Conservation (phyloP, 2,113 vertebrate genomes). For the Ariopsis seemanni region DNA sequence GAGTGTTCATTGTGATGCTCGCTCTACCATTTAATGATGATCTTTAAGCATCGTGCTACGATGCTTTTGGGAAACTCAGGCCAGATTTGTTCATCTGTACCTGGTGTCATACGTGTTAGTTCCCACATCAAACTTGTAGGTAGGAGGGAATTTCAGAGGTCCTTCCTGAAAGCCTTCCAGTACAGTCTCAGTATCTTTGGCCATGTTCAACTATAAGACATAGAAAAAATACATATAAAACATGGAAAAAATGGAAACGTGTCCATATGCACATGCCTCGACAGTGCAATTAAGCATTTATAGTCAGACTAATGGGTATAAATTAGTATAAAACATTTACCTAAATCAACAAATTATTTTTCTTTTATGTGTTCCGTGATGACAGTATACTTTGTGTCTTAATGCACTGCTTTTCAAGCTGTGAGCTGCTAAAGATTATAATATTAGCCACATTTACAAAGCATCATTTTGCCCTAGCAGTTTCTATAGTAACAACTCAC, state of each 20-base stretch:
- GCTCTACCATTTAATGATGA: no score
- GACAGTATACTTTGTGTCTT: not conserved
- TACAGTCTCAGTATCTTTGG: conserved; percentile 87
- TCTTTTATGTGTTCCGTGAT: not conserved
- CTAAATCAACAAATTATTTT: not conserved
- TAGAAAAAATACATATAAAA: not conserved
- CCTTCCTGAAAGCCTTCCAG: conserved; percentile 92
- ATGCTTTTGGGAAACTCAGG: no score
- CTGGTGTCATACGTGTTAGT: conserved; percentile 96
- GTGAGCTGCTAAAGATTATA: not conserved
- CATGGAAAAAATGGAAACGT: not conserved
- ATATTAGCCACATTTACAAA: not conserved
- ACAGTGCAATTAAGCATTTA: not conserved
- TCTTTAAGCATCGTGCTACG: no score
- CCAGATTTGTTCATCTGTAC: conserved; percentile 60
- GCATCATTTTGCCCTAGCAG: not conserved
- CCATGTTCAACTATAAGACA: conserved; percentile 86
- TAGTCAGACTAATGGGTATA: not conserved
- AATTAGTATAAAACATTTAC: not conserved
- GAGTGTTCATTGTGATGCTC: no score
- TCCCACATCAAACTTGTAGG: conserved; percentile 97
- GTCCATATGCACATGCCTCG: not conserved
- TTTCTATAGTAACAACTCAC: conserved; percentile 3
- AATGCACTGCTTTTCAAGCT: not conserved
- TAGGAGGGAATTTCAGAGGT: conserved; percentile 89